phyloP scores from a whole-genome alignment of 2,888 invertebrate species.

The Philereme vetulata region DNA sequence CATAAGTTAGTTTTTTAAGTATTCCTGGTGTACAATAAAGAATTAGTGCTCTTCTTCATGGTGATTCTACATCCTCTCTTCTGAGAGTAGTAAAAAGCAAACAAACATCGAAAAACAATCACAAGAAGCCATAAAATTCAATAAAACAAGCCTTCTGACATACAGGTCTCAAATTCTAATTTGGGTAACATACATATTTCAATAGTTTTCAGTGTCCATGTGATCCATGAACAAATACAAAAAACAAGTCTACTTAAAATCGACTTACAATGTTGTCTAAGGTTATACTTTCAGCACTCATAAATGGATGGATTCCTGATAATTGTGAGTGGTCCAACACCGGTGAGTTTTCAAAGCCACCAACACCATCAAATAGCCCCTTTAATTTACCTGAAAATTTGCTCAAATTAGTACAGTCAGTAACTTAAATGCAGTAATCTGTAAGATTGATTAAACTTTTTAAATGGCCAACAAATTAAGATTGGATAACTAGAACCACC shows the following conservation, averaged over 20 bases:
- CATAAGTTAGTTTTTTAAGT: too few relatives aligned
- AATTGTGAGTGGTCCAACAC: constrained; percentile 75
- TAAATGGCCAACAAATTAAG: background rate
- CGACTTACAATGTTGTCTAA: constrained; percentile 63
- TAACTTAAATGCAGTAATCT: background rate
- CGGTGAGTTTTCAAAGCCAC: constrained; percentile 54
- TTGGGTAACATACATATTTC: too few relatives aligned
- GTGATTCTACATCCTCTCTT: too few relatives aligned
- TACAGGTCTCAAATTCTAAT: too few relatives aligned
- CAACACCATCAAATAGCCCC: constrained; percentile 53
- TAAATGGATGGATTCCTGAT: constrained; percentile 90
- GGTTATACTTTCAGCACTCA: constrained; percentile 86
- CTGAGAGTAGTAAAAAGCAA: too few relatives aligned
- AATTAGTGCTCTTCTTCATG: too few relatives aligned
- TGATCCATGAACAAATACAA: background rate
- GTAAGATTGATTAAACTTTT: constrained; percentile 14
- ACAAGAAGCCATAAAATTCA: too few relatives aligned
- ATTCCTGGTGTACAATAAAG: too few relatives aligned
- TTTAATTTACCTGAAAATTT: constrained; percentile 63
- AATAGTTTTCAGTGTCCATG: background rate
- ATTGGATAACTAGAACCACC: too few relatives aligned
- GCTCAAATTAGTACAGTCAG: background rate
- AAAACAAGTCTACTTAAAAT: background rate
- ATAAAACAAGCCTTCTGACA: too few relatives aligned
- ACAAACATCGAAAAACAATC: too few relatives aligned